phyloP scores from a whole-genome alignment of 2,888 invertebrate genomes.

The Campaea margaritaria region DNA sequence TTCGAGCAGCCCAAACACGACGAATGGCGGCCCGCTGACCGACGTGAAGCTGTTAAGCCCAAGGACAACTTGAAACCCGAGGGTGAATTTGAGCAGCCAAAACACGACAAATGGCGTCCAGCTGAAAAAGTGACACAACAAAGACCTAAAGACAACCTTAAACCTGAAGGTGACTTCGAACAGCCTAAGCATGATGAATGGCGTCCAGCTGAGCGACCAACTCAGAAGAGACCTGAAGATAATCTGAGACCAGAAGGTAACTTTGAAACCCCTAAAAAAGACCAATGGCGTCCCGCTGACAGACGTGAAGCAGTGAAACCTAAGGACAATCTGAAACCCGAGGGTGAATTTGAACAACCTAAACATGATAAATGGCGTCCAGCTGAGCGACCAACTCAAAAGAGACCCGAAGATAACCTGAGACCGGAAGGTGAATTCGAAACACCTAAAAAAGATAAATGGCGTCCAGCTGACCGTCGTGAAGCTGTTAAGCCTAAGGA shows the following conservation, averaged over 20 bases:
- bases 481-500: conserved; percentile 67
- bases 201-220: conserved; percentile 57
- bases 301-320: conserved; percentile 63
- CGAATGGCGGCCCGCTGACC: conserved; percentile 73
- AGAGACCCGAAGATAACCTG: conserved; percentile 77
- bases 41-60: conserved; percentile 58
- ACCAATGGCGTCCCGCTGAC: conserved; percentile 66
- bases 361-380: conserved; percentile 63
- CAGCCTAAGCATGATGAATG: conserved; percentile 48
- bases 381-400: conserved; percentile 60
- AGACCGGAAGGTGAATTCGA: conserved; percentile 83
- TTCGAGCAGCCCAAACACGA: conserved; percentile 78
- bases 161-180: conserved; percentile 82
- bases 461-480: conserved; percentile 78
- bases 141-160: conserved; percentile 54
- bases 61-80: conserved; percentile 71
- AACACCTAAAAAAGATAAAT: conserved; percentile 67
- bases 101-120: conserved; percentile 67
- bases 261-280: conserved; percentile 70
- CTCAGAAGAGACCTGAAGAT: conserved; percentile 81
- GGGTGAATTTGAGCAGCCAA: conserved; percentile 51
- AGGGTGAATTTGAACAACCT: conserved; percentile 83
- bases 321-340: conserved; percentile 83
- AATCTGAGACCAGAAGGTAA: conserved; percentile 86
- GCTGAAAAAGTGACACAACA: conserved; percentile 51